Conservation (phyloP, 2,888 invertebrate species). For the Eumerus sabulonum region DNA sequence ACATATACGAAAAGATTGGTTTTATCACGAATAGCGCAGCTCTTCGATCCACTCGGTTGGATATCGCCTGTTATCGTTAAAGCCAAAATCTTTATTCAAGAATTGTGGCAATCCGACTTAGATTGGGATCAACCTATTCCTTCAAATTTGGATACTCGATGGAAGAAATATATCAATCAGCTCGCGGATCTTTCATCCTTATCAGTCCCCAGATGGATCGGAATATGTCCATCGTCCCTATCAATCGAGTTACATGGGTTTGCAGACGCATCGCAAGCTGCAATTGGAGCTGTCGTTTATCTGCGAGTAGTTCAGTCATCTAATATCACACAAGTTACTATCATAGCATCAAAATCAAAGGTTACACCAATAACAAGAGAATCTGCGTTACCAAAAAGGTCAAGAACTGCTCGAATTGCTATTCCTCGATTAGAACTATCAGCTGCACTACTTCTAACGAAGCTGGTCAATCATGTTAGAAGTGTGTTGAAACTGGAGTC, state of each 20-base stretch:
- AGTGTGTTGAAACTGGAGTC: not conserved
- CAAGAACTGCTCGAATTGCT: slow-evolving; percentile 25
- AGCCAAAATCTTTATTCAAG: slow-evolving; percentile 19
- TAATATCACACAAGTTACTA: slow-evolving; percentile 13
- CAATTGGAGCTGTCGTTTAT: not conserved
- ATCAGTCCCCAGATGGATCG: not conserved
- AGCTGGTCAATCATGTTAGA: not conserved
- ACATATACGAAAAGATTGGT: slow-evolving; percentile 23
- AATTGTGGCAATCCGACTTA: slow-evolving; percentile 9
- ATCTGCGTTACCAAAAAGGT: not conserved
- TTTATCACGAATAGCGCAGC: slow-evolving; percentile 14
- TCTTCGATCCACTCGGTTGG: slow-evolving; percentile 19
- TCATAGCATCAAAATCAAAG: slow-evolving; percentile 17
- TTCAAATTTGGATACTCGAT: not conserved
- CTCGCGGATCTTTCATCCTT: slow-evolving; percentile 3
- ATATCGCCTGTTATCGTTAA: slow-evolving; percentile 15
- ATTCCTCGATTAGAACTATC: slow-evolving; percentile 32
- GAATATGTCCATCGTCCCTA: slow-evolving; percentile 10
- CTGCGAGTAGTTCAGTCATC: no score
- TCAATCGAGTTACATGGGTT: slow-evolving; percentile 12
- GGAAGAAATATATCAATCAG: slow-evolving; percentile 17
- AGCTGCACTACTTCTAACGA: not conserved
- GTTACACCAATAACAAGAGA: slow-evolving; percentile 11
- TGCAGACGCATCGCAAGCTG: slow-evolving; percentile 23
- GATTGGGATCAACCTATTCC: slow-evolving; percentile 11